Conservation (phyloP, 2,797 vertebrate species). For the Acomys russatus region DNA sequence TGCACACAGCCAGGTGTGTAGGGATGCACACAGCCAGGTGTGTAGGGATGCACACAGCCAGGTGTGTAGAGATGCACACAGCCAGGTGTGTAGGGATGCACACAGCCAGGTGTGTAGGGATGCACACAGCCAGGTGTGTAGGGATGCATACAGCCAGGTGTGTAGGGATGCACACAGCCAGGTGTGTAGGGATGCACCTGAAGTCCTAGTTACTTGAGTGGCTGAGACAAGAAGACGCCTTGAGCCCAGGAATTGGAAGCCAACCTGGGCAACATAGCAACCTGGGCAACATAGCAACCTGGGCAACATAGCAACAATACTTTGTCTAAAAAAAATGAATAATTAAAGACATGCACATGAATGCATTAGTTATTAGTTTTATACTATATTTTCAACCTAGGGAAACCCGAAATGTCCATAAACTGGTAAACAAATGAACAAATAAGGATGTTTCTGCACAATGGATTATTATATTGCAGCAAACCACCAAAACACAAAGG, state of each 20-base stretch:
- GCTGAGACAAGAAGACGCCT: background rate
- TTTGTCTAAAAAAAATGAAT: background rate
- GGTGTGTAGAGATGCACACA: too few species aligned
- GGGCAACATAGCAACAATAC: background rate
- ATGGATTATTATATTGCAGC: background rate
- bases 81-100: too few species aligned
- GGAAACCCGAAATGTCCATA: conserved; percentile 6
- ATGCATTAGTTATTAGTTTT: conserved; percentile 8
- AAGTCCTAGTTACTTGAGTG: background rate
- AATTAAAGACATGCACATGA: background rate
- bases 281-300: background rate
- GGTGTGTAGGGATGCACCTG: background rate
- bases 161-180: too few species aligned
- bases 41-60: too few species aligned
- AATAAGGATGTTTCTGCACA: background rate
- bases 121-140: too few species aligned
- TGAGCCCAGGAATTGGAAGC: background rate
- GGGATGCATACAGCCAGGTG: too few species aligned
- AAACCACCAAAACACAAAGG: background rate
- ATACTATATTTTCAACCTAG: background rate
- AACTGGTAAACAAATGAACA: background rate
- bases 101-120: too few species aligned
- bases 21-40: too few species aligned
- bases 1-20: too few species aligned
- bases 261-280: background rate